Conservation (phyloP, 2,113 vertebrate genomes). For the Saimiri boliviensis region DNA sequence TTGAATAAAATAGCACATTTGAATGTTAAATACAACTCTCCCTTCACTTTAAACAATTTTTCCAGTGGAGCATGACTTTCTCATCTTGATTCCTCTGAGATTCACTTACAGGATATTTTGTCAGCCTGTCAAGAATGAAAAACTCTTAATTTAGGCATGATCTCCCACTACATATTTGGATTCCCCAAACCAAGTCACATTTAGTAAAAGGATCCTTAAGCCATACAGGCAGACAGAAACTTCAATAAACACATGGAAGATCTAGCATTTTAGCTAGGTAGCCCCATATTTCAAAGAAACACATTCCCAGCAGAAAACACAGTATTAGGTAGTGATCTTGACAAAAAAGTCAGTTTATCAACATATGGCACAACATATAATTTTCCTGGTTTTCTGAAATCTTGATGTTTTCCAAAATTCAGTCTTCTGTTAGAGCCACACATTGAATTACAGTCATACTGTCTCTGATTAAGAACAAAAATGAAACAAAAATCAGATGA, state of each 20-base stretch:
- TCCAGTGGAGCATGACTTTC: background rate
- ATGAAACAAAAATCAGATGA: background rate
- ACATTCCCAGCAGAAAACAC: background rate
- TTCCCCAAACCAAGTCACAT: constrained; percentile 33
- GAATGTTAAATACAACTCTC: background rate
- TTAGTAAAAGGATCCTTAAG: constrained; percentile 59
- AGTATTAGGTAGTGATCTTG: background rate
- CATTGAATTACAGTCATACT: background rate
- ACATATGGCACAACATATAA: too few species aligned
- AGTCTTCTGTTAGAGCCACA: background rate
- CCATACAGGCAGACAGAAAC: constrained; percentile 67
- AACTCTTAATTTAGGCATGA: constrained; percentile 51
- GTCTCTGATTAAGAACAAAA: background rate
- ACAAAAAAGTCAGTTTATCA: background rate
- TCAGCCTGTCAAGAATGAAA: constrained; percentile 52
- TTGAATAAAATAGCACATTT: background rate
- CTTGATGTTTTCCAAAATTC: background rate
- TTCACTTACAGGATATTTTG: constrained; percentile 57
- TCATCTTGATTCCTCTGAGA: constrained; percentile 23
- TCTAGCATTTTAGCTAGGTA: constrained; percentile 39
- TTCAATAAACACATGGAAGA: constrained; percentile 63
- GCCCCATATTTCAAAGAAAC: background rate
- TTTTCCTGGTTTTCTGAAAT: background rate
- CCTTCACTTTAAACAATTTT: background rate
- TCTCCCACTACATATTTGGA: constrained; percentile 7